Base-by-base conservation (phyloP, 2,888 invertebrate genomes). In the Antheraea assamensis region DNA sequence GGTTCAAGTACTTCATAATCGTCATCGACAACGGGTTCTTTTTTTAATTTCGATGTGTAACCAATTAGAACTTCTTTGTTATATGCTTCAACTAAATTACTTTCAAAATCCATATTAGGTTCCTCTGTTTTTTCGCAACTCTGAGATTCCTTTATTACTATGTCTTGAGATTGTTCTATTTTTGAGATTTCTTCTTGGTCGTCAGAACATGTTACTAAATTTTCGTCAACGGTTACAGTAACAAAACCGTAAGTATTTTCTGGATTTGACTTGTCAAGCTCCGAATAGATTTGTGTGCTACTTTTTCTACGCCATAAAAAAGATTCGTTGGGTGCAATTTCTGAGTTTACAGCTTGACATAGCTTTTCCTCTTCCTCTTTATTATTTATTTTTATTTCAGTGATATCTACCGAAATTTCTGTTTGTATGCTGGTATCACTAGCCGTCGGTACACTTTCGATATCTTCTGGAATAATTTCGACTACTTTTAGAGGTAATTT, bases 241-340 rank as follows among this genome's bases (percentile, higher is more conserved):
- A 91, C 84, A 79, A 89, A 87, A 76, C 90, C 90, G 74, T 93
- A 93, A 21, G 90, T 84, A 74, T 88, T 90, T 71, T 93, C 94
- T 24, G 89, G 87, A 71, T 80, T 24, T 19, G 88, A 85, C 78
- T 87, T 92, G 72, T 93, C 94, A 66, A 86, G 84, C 71, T 94
- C 94, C 2, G 90, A 89, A 80, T 92, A 93, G 77, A 91, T 88
- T 81, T 91, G 92, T 70, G 88, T 88, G 76, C 81, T 88, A 78
- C 91, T 92, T 87, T 94, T 95, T 75, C 94, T 87, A 74, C 96
- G 95, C 95, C 96, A 96, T 58, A 97, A 88, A 87, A 97, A 97
- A 7, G 97, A 96, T 78, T 94, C 95, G 82, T 96, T 96, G 2
- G 96, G 96, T 79, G 95, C 92, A 74, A 96, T 92, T 21, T 85